Base-by-base conservation (phyloP, 2,797 vertebrate species). In the Chelmon rostratus region DNA sequence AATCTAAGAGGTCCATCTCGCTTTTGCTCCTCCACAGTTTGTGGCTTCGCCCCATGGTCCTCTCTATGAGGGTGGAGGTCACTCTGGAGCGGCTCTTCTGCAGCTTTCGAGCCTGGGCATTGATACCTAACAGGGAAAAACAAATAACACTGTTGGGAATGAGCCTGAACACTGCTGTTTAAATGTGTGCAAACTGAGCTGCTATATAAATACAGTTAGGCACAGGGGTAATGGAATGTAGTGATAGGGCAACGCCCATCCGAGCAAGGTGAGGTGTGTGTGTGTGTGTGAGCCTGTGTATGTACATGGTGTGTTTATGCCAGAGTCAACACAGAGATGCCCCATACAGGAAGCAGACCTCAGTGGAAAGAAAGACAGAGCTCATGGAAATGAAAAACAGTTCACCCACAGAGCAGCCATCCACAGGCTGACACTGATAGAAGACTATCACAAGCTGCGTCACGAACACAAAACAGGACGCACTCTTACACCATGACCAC, bases 61-160 rank as follows among this genome's bases (percentile, higher is more conserved):
- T 86, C 40, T 94, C 87, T 1, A 93, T 61, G 44, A 95, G 87
- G 28, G 94, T 89, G 18, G 96, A 96, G 76, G 91, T 92, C 37
- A 95, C 95, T 53, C 96, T 89, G 16, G 95, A 95, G 75, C 96
- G 94, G 49, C 94, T 95, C 90, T 96, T 96, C 90, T 96, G 96
- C 73, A 96, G 90, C 70, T 95, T 95, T 1, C 96, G 94, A 28
- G 96, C 96, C 91, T 96, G 96, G 28, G 96, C 96, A 4, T 96
- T 96, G 78, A 96, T 95, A n/a, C 96, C 96, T 96, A 59, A 19
- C 33, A 66, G 44, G 35, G 49, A 72, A 16, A 47, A 82, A 86
- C 38, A 82, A 44, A 82, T 16, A 25, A 38, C 21, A 62, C 8
- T 19, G 37, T 21, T 46, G 40, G 68, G 44, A 70, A 67, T 58